phyloP scores from a whole-genome alignment of 2,113 vertebrate genomes.

The Cacatua alba region DNA sequence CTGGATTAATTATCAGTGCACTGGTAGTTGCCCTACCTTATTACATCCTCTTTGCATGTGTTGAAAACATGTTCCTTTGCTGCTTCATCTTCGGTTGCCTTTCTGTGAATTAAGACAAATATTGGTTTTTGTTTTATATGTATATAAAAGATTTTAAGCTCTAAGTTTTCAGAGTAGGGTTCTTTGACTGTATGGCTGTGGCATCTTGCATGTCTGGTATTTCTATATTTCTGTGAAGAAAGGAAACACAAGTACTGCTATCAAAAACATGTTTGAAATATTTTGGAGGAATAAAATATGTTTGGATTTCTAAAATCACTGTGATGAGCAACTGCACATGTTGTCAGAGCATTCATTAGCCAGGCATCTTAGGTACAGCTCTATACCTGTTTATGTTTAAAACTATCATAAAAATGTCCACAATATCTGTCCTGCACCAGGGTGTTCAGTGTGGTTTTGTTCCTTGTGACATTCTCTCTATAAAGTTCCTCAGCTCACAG shows the following conservation, averaged over 20 bases:
- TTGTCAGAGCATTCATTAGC: not conserved
- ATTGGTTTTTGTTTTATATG: not conserved
- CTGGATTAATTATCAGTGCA: not conserved
- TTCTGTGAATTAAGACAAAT: not conserved
- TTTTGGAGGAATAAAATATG: not conserved
- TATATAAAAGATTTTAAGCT: not conserved
- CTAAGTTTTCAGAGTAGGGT: not conserved
- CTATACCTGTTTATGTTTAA: not conserved
- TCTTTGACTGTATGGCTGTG: not conserved
- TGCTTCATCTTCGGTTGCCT: not conserved
- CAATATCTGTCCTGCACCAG: not conserved
- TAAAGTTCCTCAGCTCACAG: not conserved
- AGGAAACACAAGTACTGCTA: not conserved
- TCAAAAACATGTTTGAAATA: not conserved
- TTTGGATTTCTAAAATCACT: not conserved
- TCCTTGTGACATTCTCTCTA: not conserved
- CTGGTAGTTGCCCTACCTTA: not conserved
- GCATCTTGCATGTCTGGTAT: not conserved
- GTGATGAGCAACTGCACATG: not conserved
- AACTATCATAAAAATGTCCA: not conserved
- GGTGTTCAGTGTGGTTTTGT: not conserved
- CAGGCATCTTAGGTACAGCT: not conserved
- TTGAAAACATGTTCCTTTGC: not conserved
- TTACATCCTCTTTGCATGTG: not conserved
- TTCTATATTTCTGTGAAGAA: not conserved